phyloP scores from a whole-genome alignment of 2,113 vertebrate genomes.

The Mohoua ochrocephala region DNA sequence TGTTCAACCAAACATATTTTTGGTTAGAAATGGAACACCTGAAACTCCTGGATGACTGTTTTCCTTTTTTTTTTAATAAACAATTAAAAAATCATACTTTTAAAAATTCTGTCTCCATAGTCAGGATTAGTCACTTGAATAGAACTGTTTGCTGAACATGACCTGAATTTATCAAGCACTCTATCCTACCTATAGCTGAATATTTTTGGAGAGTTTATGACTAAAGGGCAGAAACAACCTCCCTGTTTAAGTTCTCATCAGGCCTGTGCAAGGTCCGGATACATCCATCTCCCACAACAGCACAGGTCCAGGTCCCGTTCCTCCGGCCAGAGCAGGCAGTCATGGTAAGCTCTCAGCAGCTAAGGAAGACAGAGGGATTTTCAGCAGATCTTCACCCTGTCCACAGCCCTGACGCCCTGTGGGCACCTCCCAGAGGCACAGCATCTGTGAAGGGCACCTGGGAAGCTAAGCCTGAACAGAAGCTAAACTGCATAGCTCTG shows the following conservation, averaged over 20 bases:
- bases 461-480: neutral
- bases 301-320: neutral
- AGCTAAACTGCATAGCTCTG: neutral
- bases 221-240: neutral
- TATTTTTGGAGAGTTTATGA: neutral
- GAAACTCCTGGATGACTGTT: neutral
- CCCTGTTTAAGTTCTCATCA: neutral
- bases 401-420: fast-evolving
- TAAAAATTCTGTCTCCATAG: neutral
- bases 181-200: neutral
- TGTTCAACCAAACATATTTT: neutral
- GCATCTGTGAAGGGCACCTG: fast-evolving
- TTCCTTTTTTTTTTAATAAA: neutral
- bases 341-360: neutral
- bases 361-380: neutral
- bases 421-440: neutral
- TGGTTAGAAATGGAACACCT: neutral
- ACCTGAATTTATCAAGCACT: neutral
- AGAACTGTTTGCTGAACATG: neutral
- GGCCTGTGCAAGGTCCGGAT: neutral
- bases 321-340: neutral
- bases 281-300: neutral
- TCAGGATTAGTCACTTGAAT: neutral
- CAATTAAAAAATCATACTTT: neutral
- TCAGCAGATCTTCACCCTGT: neutral